Evolutionary conservation across 2,888 invertebrate species (phyloP).

Genomic region (Podabrus alpinus): DNA sequence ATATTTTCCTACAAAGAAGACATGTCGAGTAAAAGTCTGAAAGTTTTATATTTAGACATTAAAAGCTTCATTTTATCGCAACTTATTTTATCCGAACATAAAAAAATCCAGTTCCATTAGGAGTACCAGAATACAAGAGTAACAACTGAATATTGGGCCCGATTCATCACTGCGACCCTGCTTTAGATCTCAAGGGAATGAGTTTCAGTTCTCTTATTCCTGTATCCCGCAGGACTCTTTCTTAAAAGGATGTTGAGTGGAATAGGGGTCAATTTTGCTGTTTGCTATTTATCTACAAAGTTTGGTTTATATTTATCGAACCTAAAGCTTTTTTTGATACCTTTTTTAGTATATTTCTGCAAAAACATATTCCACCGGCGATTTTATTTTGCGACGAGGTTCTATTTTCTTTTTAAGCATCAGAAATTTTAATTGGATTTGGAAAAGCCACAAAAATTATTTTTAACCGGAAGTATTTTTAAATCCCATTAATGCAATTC

Average conservation of each 20-base stretch:
- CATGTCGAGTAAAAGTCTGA: conserved; percentile 12
- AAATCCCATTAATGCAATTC: not conserved
- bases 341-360: not conserved
- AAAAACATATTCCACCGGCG: not conserved
- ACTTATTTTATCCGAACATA: conserved; percentile 37
- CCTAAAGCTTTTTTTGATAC: conserved; percentile 6
- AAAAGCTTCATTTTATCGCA: conserved; percentile 36
- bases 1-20: not conserved
- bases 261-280: conserved; percentile 37
- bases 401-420: not conserved
- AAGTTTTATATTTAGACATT: conserved; percentile 20
- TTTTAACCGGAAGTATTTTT: not conserved
- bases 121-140: conserved; percentile 40
- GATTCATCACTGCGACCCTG: conserved; percentile 40
- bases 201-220: conserved; percentile 22
- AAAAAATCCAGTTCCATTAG: conserved; percentile 44
- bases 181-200: conserved; percentile 21
- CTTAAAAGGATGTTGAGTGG: conserved; percentile 35
- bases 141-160: conserved; percentile 44
- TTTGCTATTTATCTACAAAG: conserved; percentile 31
- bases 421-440: not conserved
- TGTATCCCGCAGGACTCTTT: conserved; percentile 36
- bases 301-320: conserved; percentile 16
- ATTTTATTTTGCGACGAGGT: not conserved
- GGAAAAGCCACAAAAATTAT: not conserved